Percentiles rank a stretch among this genome's conserved stretches.
phyloP scores from a whole-genome alignment of 2,797 vertebrate genomes.

The Acanthurus tractus region DNA sequence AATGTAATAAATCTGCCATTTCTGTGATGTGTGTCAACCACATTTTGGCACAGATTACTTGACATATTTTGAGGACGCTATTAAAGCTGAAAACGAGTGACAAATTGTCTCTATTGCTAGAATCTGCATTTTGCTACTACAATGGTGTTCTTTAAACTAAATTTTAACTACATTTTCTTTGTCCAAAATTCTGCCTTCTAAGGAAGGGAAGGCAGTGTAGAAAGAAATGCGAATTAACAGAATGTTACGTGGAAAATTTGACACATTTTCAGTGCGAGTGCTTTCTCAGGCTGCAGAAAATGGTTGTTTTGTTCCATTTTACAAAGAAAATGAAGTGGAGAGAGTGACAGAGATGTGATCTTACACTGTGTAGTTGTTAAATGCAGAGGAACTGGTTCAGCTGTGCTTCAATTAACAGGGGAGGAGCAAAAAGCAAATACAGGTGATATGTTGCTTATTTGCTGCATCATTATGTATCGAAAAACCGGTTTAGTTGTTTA shows the following conservation, averaged over 20 bases:
- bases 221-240: not conserved
- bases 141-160: not conserved
- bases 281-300: constrained; percentile 10
- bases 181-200: not conserved
- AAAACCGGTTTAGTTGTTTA: constrained; percentile 64
- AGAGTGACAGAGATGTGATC: constrained; percentile 14
- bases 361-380: constrained; percentile 28
- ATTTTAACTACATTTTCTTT: not conserved
- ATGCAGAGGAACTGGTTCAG: constrained; percentile 38
- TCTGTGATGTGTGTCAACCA: not conserved
- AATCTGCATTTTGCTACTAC: not conserved
- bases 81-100: not conserved
- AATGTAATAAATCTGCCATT: not conserved
- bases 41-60: not conserved
- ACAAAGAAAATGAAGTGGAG: constrained; percentile 7
- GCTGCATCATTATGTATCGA: constrained; percentile 7
- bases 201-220: not conserved
- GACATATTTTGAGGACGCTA: rapidly evolving
- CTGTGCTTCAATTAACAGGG: constrained; percentile 29
- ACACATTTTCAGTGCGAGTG: not conserved
- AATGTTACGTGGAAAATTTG: too few species aligned
- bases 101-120: not conserved
- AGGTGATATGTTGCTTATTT: constrained; percentile 34
- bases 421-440: constrained; percentile 51
- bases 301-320: constrained; percentile 14